Percentiles rank a stretch among this genome's conserved stretches.
These are phyloP conservation scores for Lycocerus yunnanus DNA, from an alignment of 2,888 invertebrate species.

Conservation along the genomic window DNA sequence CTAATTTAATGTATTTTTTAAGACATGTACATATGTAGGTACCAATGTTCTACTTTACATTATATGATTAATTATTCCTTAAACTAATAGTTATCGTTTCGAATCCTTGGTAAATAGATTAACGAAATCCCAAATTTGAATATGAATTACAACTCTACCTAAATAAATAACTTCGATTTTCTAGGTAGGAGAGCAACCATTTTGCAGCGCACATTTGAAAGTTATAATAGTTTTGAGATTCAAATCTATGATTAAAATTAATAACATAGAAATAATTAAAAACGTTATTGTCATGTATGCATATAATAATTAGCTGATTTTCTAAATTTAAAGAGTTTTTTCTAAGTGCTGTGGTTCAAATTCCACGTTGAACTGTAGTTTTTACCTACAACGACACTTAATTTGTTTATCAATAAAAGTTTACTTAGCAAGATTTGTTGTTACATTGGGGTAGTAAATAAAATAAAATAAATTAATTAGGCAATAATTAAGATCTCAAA, in stretches of 20 bases:
- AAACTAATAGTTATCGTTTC: neutral
- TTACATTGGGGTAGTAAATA: neutral
- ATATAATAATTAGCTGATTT: too few species aligned
- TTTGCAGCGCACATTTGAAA: neutral
- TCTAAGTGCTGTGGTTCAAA: too few species aligned
- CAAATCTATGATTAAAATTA: neutral
- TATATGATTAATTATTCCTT: neutral
- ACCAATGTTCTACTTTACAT: neutral
- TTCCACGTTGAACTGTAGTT: too few species aligned
- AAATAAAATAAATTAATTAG: too few species aligned
- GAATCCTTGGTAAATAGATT: neutral
- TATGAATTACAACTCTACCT: neutral
- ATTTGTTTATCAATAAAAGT: too few species aligned
- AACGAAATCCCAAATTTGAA: neutral
- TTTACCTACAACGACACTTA: too few species aligned
- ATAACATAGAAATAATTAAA: too few species aligned
- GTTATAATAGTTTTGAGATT: neutral
- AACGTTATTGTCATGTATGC: too few species aligned
- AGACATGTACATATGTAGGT: too few species aligned
- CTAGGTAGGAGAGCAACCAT: neutral
- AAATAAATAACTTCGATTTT: neutral
- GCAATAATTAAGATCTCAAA: neutral
- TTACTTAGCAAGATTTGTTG: too few species aligned
- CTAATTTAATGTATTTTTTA: neutral
- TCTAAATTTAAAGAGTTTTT: too few species aligned